Conservation (phyloP, 2,888 invertebrate species). For the Tryphoninae sp. region DNA sequence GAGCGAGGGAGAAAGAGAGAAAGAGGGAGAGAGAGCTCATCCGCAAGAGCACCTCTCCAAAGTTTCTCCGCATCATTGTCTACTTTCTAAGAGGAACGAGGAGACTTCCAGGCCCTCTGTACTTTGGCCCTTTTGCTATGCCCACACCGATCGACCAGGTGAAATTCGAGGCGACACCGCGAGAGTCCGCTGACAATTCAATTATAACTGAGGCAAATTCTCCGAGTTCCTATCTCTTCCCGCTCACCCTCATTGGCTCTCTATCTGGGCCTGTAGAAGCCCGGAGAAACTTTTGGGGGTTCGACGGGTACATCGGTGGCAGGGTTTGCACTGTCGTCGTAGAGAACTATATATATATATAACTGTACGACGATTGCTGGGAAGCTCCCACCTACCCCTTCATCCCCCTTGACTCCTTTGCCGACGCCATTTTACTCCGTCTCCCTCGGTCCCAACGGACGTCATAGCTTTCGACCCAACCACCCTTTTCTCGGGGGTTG, state of each 20-base stretch:
- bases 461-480: conserved; percentile 63
- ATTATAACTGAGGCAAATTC: conserved; percentile 75
- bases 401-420: conserved; percentile 5
- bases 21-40: not conserved
- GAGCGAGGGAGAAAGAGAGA: conserved; percentile 12
- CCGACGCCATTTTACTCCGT: conserved; percentile 54
- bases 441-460: conserved; percentile 57
- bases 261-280: conserved; percentile 70
- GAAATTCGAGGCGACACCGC: conserved; percentile 64
- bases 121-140: conserved; percentile 21
- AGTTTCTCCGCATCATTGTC: conserved; percentile 35
- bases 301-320: conserved; percentile 61
- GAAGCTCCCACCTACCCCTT: conserved; percentile 43
- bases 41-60: conserved; percentile 31
- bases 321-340: conserved; percentile 67
- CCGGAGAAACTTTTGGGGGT: conserved; percentile 72
- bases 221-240: conserved; percentile 38
- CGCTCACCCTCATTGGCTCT: conserved; percentile 60
- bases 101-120: conserved; percentile 21
- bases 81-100: conserved; percentile 21
- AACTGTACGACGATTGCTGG: conserved; percentile 45
- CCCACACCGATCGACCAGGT: conserved; percentile 61
- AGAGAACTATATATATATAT: conserved; percentile 35
- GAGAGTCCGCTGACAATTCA: conserved; percentile 75
- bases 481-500: conserved; percentile 44